phyloP scores from a whole-genome alignment of 2,113 vertebrate species.

The Crypturellus undulatus region DNA sequence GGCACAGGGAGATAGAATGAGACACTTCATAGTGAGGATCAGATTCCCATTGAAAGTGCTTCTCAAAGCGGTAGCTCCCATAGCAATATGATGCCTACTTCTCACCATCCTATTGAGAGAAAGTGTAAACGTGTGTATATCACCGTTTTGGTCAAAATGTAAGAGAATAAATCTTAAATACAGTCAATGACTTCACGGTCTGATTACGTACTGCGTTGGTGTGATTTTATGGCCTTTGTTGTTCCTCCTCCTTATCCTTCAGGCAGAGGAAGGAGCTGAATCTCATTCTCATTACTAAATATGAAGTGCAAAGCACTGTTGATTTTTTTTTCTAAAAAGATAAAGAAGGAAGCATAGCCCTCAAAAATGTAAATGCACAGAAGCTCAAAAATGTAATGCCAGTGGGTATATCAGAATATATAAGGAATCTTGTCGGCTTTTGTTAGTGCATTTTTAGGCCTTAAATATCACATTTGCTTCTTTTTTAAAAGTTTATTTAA shows the following conservation, averaged over 20 bases:
- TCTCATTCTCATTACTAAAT: background rate
- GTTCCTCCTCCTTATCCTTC: background rate
- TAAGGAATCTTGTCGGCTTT: background rate
- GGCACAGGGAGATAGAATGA: background rate
- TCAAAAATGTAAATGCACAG: background rate
- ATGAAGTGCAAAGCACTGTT: background rate
- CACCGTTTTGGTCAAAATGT: background rate
- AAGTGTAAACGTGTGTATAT: background rate
- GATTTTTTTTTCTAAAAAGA: background rate
- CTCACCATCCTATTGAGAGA: background rate
- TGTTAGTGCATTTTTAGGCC: background rate
- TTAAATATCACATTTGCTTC: background rate
- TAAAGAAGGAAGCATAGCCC: background rate
- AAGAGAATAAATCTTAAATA: background rate
- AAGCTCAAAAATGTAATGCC: background rate
- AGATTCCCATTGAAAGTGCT: background rate
- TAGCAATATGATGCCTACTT: background rate
- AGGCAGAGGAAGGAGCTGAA: background rate
- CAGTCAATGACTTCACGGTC: background rate
- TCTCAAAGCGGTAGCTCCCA: background rate
- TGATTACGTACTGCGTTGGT: background rate
- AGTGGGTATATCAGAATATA: background rate
- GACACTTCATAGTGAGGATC: background rate
- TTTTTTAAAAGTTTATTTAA: background rate
- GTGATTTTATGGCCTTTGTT: background rate